These are phyloP conservation scores for Ericerus pela DNA, from an alignment of 1,140 invertebrate genomes.

Conservation along the genomic window DNA sequence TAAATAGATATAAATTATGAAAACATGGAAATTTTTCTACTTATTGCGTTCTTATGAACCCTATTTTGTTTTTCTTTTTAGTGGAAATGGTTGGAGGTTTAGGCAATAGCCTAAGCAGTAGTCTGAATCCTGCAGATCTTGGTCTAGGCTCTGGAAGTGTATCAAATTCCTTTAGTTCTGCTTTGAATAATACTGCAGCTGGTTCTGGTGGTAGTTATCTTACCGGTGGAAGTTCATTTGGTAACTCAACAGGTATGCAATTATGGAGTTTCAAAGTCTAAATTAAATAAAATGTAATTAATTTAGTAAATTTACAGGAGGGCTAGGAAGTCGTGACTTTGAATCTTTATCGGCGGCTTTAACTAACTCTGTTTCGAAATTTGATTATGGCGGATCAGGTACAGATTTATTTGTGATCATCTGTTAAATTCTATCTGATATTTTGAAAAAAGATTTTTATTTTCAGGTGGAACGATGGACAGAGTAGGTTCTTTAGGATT, in stretches of 20 bases:
- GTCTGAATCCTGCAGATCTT: slow-evolving; percentile 25
- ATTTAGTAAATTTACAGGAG: slow-evolving; percentile 2
- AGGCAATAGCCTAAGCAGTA: slow-evolving; percentile 25
- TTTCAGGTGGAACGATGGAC: slow-evolving; percentile 24
- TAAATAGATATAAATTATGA: no score
- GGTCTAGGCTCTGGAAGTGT: slow-evolving; percentile 19
- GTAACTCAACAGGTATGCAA: not conserved
- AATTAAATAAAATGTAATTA: no score
- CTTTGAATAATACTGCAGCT: slow-evolving; percentile 8
- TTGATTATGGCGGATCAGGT: slow-evolving; percentile 14
- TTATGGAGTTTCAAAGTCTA: not conserved
- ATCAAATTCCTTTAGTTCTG: slow-evolving; percentile 14
- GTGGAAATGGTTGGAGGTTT: slow-evolving; percentile 24
- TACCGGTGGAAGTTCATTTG: not conserved
- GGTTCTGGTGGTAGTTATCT: slow-evolving; percentile 5
- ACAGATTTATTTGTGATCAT: no score
- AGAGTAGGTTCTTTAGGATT: not conserved
- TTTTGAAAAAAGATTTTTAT: no score
- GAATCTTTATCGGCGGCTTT: slow-evolving; percentile 22
- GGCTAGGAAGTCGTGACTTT: slow-evolving; percentile 20
- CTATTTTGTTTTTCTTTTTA: slow-evolving; percentile 10
- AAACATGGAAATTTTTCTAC: no score
- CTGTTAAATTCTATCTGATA: no score
- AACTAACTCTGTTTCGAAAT: slow-evolving; percentile 16
- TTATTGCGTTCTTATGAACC: no score